Base-by-base conservation (phyloP, 2,797 vertebrate genomes). In the Pagetopsis macropterus region DNA sequence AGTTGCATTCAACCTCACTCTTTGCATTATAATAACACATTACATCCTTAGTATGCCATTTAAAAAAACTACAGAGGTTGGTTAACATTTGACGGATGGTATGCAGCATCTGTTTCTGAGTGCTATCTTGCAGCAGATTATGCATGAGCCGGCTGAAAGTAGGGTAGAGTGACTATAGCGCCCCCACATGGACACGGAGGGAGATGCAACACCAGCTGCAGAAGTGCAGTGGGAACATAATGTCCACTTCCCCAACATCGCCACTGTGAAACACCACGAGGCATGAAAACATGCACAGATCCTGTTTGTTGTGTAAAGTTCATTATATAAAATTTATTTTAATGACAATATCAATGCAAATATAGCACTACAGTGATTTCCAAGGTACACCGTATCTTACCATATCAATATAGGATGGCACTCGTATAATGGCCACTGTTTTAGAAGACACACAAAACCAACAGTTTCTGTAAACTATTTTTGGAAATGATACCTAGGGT, bases 301-400 rank as follows among this genome's bases (percentile, higher is more conserved):
- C 67, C 70, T 66, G 84, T 92, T 94, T 91, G 88, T 94, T 91
- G 91, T 94, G 93, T 94, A 95, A 95, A 95, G 91, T 94, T 95
- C 93, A 94, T 94, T 93, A 94, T 95, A 95, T 95, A 95, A 95
- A 95, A 95, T 94, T 94, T 95, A 94, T 95, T 95, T 94, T 91
- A 93, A 95, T 95, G 93, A 95, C 94, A 93, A 95, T 95, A 95
- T 95, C 94, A 95, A 95, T 94, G 94, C 94, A 95, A 95, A 95
- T 95, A 95, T 95, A 95, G 93, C 94, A 95, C 94, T 95, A 95
- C 94, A 95, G 94, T 95, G 94, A 94, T 94, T 93, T 94, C 94
- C 94, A 95, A 94, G 93, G 91, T 94, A 95, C 94, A 95, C 93
- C 93, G 91, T 94, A 93, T 95, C 93, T 94, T 94, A 95, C 94